Percentiles rank a stretch among this genome's conserved stretches.
These are phyloP conservation scores for Shinisaurus crocodilurus DNA, from an alignment of 2,113 vertebrate genomes.

Conservation along the genomic window DNA sequence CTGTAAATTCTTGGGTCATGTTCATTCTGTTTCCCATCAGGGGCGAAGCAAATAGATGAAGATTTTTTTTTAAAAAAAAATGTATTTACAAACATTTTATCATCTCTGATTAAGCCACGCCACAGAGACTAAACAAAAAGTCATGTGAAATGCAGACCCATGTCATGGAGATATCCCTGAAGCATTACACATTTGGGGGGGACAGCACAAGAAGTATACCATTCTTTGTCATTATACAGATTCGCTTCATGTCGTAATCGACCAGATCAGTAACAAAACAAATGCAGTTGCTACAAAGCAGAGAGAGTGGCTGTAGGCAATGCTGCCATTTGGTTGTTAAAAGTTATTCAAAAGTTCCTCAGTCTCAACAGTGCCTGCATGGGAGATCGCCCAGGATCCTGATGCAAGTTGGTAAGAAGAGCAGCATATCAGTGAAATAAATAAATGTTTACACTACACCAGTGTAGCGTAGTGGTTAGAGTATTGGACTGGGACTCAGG, in stretches of 20 bases:
- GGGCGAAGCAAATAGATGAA: slow-evolving; percentile 45
- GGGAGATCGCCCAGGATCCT: neutral
- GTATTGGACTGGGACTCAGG: too few species aligned
- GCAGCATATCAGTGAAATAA: neutral
- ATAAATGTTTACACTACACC: too few species aligned
- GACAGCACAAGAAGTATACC: slow-evolving; percentile 59
- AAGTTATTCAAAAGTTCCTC: too few species aligned
- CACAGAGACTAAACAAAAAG: slow-evolving; percentile 67
- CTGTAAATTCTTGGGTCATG: neutral
- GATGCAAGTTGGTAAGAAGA: neutral
- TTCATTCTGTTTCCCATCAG: slow-evolving; percentile 54
- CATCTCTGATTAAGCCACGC: slow-evolving; percentile 69
- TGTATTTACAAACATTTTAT: slow-evolving; percentile 73
- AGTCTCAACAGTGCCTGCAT: neutral
- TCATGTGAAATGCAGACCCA: slow-evolving; percentile 52
- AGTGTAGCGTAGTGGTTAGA: too few species aligned
- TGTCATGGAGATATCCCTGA: slow-evolving; percentile 64
- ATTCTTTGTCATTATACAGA: slow-evolving; percentile 8
- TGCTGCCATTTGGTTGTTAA: neutral
- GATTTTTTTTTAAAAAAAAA: slow-evolving; percentile 30
- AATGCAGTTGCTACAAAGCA: neutral
- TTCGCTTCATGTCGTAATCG: slow-evolving; percentile 39
- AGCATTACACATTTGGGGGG: slow-evolving; percentile 56
- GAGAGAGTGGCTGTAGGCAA: neutral
- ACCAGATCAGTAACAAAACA: neutral